These are phyloP conservation scores for Leptatherina wallacei DNA, from an alignment of 2,797 vertebrate species.

Conservation along the genomic window DNA sequence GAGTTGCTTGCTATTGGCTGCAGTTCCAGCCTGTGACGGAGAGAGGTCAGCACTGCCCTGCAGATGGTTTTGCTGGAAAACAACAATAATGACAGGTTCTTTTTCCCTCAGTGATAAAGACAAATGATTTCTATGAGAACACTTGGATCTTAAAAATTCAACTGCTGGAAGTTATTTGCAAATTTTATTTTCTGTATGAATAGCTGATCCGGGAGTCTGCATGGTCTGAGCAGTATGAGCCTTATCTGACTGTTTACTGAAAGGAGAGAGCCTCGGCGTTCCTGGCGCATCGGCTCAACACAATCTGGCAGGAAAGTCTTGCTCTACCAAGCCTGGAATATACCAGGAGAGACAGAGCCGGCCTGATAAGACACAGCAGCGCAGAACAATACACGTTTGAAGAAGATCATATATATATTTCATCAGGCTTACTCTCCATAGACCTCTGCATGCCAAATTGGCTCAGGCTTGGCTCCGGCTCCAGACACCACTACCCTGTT, in stretches of 20 bases:
- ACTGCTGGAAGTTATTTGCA: not conserved
- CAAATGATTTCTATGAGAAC: not conserved
- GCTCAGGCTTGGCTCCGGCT: conserved; percentile 69
- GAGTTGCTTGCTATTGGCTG: not conserved
- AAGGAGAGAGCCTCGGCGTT: conserved; percentile 40
- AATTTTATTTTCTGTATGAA: not conserved
- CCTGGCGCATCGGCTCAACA: conserved; percentile 34
- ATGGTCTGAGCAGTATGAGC: not conserved
- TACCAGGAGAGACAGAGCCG: conserved; percentile 66
- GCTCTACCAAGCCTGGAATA: conserved; percentile 70
- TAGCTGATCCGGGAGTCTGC: not conserved
- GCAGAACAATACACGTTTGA: conserved; percentile 85
- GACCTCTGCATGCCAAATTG: conserved; percentile 85
- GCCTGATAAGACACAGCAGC: conserved; percentile 80
- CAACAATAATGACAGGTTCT: not conserved
- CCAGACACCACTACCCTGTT: conserved; percentile 78
- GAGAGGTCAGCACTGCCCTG: conserved; percentile 57
- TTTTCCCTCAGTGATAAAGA: not conserved
- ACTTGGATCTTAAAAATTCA: not conserved
- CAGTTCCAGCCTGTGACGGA: conserved; percentile 44
- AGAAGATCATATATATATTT: conserved; percentile 88
- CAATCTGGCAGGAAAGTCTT: conserved; percentile 56
- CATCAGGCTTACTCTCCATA: conserved; percentile 83
- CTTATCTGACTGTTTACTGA: conserved; percentile 27
- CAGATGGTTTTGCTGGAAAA: not conserved